Base-by-base conservation (phyloP, 2,113 vertebrate genomes). In the Bos javanicus region DNA sequence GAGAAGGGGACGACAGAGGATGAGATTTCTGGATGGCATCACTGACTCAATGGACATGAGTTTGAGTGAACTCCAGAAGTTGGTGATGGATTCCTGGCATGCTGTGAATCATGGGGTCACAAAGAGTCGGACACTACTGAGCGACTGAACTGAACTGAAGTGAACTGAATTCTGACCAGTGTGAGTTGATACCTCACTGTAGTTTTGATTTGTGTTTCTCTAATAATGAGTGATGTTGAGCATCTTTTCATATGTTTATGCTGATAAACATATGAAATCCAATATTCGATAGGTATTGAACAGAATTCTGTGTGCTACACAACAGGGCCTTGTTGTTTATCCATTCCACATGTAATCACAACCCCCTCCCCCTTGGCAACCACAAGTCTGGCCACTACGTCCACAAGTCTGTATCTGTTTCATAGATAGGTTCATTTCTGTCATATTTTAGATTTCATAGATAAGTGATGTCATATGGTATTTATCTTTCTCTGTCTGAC, bases 321-420 rank as follows among this genome's bases (percentile, higher is more conserved):
- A 43, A 23, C n/a, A 39, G 0, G 19, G 11, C 11, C 36, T 74
- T 13, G 19, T 9, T 71, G 67, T 13, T 43, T 43, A 74, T 7
- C 67, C 36, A 74, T 43, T 74, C 36, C n/a, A 39, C 11, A 74
- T 1, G 36, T 13, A 74, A 39, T 74, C 36, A 23, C 19, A 43
- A 6, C 5, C 39, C 5, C 36, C 36, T 2, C 71, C 21, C 71
- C 71, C 36, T 26, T 43, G 36, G 36, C 12, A 76, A 13, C 36
- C 21, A 43, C 71, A 76, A 39, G 71, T 74, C 71, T 76, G 71
- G 5, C 6, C 71, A 39, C 21, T 43, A 43, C 0, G 0, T 43
- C 21, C 36, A 25, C 3, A 0, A 26, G 23, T 43, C n/a, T 71
- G n/a, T 23, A 39, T 26, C 71, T 1, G 0, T 43, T 74, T 39